Percentiles rank a stretch among this genome's conserved stretches.
phyloP scores from a whole-genome alignment of 2,113 vertebrate species.

The Phylloscopus trochilus region DNA sequence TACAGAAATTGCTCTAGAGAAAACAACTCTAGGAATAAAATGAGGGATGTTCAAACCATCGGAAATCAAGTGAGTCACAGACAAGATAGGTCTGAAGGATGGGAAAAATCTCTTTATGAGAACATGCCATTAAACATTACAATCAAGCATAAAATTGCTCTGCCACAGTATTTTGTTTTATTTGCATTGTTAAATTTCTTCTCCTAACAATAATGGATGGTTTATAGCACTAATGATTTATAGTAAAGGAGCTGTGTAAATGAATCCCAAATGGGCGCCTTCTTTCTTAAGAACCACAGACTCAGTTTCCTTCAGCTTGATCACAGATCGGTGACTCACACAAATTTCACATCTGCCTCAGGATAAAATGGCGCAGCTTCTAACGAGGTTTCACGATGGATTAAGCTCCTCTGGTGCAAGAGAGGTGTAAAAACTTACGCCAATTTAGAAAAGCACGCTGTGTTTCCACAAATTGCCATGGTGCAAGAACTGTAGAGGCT shows the following conservation, averaged over 20 bases:
- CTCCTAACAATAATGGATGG: slow-evolving; percentile 44
- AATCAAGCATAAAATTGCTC: slow-evolving; percentile 57
- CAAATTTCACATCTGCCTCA: slow-evolving; percentile 34
- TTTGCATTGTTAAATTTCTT: slow-evolving; percentile 59
- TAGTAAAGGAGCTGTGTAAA: slow-evolving; percentile 37
- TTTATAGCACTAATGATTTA: slow-evolving; percentile 55
- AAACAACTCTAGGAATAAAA: slow-evolving; percentile 45
- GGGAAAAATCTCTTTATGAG: slow-evolving; percentile 47
- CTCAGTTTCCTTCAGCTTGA: slow-evolving; percentile 46
- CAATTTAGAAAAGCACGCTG: neutral
- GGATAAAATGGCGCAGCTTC: slow-evolving; percentile 8
- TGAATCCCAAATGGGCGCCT: neutral
- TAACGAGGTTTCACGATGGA: neutral
- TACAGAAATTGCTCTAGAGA: slow-evolving; percentile 46
- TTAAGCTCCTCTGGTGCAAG: slow-evolving; percentile 10
- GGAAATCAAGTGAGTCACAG: slow-evolving; percentile 51
- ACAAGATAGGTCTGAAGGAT: slow-evolving; percentile 39
- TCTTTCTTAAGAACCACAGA: slow-evolving; percentile 6
- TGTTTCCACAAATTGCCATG: neutral
- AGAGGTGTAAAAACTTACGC: neutral
- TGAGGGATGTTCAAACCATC: neutral
- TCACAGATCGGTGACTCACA: slow-evolving; percentile 30
- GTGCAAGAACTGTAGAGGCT: neutral
- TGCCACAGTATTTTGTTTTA: slow-evolving; percentile 57
- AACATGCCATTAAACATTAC: slow-evolving; percentile 61